Conservation (phyloP, 2,888 invertebrate genomes). For the Agonopterix alstromeriana region DNA sequence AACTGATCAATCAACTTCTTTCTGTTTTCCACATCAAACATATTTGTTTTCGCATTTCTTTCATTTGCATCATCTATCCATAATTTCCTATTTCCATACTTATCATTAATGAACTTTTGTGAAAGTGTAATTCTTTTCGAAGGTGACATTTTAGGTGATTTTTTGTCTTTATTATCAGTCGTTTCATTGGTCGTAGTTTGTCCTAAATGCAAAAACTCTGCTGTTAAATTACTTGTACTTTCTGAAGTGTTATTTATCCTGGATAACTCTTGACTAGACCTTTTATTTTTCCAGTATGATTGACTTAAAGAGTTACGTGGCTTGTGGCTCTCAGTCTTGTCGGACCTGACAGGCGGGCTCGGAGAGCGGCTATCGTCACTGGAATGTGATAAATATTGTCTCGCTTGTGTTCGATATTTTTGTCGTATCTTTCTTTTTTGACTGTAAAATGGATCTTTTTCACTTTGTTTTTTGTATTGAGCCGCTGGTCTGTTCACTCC, state of each 20-base stretch:
- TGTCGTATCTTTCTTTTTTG: constrained; percentile 82
- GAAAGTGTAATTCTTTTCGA: constrained; percentile 61
- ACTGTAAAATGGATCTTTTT: constrained; percentile 90
- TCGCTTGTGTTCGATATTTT: constrained; percentile 77
- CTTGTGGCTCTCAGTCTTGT: constrained; percentile 48
- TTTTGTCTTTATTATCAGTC: constrained; percentile 37
- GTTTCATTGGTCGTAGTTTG: constrained; percentile 55
- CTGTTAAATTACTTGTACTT: constrained; percentile 53
- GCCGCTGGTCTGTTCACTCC: constrained; percentile 86
- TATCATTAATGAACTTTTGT: constrained; percentile 73
- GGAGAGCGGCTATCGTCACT: constrained; percentile 79
- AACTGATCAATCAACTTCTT: constrained; percentile 58
- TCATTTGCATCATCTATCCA: constrained; percentile 61
- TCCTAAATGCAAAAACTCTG: constrained; percentile 69
- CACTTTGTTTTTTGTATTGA: constrained; percentile 92
- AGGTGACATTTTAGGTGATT: constrained; percentile 53
- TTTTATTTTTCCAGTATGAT: constrained; percentile 69
- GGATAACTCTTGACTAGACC: constrained; percentile 57
- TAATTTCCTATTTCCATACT: constrained; percentile 68
- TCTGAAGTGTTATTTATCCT: constrained; percentile 43
- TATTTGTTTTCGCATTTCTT: constrained; percentile 41
- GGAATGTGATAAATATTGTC: constrained; percentile 75
- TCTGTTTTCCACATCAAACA: constrained; percentile 50
- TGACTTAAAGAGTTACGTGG: constrained; percentile 67
- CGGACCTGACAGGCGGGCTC: constrained; percentile 65